These are phyloP conservation scores for Alitta virens DNA, from an alignment of 2,888 invertebrate genomes.

Conservation along the genomic window DNA sequence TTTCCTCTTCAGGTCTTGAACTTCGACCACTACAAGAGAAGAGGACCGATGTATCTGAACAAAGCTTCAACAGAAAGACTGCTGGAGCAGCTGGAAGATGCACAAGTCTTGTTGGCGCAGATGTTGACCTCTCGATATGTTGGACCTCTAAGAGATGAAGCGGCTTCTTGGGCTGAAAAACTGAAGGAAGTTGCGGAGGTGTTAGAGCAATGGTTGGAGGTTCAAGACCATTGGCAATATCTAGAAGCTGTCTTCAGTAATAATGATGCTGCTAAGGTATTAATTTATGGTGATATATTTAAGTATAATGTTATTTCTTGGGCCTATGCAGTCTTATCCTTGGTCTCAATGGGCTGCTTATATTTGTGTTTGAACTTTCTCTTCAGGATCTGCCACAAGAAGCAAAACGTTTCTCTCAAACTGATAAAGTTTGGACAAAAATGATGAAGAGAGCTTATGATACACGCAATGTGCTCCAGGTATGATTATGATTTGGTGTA, in stretches of 20 bases:
- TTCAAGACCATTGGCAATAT: conserved; percentile 56
- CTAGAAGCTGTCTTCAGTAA: conserved; percentile 56
- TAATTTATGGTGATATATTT: no score
- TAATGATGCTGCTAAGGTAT: conserved; percentile 47
- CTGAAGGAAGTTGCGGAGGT: conserved; percentile 56
- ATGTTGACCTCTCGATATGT: conserved; percentile 55
- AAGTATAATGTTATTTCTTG: no score
- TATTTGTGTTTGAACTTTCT: no score
- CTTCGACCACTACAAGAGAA: not conserved
- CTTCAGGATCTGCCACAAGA: conserved; percentile 56
- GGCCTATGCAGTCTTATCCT: no score
- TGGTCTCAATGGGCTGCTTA: no score
- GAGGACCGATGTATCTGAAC: not conserved
- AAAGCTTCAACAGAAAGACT: conserved; percentile 45
- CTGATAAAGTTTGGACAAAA: conserved; percentile 56
- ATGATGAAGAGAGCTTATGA: conserved; percentile 57
- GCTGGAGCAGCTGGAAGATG: conserved; percentile 56
- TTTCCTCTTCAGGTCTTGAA: not conserved
- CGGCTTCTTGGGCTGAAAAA: conserved; percentile 56
- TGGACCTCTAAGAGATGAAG: conserved; percentile 55
- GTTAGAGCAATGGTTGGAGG: conserved; percentile 56
- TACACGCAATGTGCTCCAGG: conserved; percentile 56
- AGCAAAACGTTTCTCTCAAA: conserved; percentile 53
- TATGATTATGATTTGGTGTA: no score
- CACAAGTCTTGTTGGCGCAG: conserved; percentile 54